phyloP scores from a whole-genome alignment of 2,113 vertebrate genomes.

The Xyrauchen texanus region DNA sequence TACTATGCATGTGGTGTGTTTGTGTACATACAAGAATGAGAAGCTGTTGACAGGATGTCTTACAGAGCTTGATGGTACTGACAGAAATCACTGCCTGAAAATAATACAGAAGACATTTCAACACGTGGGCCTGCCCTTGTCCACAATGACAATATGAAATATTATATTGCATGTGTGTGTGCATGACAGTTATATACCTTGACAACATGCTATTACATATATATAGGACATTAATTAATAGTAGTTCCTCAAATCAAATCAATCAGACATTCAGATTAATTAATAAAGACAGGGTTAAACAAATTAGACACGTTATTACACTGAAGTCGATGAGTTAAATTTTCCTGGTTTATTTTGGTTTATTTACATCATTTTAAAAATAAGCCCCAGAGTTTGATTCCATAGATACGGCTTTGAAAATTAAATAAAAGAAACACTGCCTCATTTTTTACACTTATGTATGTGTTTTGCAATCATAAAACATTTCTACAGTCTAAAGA shows the following conservation, averaged over 20 bases:
- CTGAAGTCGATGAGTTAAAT: neutral
- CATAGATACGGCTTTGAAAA: neutral
- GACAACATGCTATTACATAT: neutral
- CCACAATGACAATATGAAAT: conserved; percentile 38
- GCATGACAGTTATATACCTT: neutral
- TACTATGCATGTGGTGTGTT: neutral
- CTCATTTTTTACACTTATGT: neutral
- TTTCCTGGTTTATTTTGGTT: too few species aligned
- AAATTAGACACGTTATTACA: neutral
- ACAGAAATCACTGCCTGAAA: conserved; percentile 39
- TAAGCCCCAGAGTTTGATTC: neutral
- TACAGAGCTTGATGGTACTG: conserved; percentile 28
- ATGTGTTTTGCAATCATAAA: neutral
- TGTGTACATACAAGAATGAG: conserved; percentile 17
- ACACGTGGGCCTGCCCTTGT: conserved; percentile 32
- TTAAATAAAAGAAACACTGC: neutral
- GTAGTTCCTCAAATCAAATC: neutral
- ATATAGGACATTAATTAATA: neutral
- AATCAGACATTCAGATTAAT: neutral
- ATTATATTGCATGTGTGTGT: neutral
- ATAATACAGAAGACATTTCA: conserved; percentile 34
- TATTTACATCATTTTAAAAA: neutral
- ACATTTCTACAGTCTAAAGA: neutral
- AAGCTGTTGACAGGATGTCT: conserved; percentile 25
- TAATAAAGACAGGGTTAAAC: neutral